Evolutionary conservation across 2,797 vertebrate genomes (phyloP).

Genomic region (Tarsius wallacei): DNA sequence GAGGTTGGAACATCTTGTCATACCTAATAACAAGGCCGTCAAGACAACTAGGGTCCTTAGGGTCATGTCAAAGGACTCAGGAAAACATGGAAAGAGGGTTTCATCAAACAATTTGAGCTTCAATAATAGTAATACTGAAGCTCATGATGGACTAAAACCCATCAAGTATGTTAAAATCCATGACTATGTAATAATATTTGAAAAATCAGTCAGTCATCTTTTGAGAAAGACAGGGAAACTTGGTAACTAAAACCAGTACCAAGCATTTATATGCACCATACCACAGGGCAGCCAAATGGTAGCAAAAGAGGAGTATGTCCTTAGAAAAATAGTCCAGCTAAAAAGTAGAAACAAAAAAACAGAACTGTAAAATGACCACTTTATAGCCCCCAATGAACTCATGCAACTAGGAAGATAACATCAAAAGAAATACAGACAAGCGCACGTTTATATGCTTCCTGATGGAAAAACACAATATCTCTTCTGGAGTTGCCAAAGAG

Average conservation of each 20-base stretch:
- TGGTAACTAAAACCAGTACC: not conserved
- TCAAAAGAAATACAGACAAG: not conserved
- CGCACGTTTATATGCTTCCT: not conserved
- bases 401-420: not conserved
- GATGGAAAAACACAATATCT: not conserved
- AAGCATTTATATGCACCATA: not conserved
- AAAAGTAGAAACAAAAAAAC: not conserved
- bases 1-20: not conserved
- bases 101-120: not conserved
- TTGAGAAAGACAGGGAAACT: not conserved
- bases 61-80: not conserved
- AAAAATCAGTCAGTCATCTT: not conserved
- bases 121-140: not conserved
- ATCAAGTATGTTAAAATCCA: slow-evolving; percentile 12
- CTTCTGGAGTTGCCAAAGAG: not conserved
- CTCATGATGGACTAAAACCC: not conserved
- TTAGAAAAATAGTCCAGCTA: not conserved
- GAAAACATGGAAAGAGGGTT: not conserved
- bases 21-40: not conserved
- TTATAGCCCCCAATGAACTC: not conserved
- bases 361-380: not conserved
- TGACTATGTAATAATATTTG: not conserved
- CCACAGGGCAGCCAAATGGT: not conserved
- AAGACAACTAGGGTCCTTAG: not conserved
- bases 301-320: not conserved